Evolutionary conservation across 2,113 vertebrate genomes (phyloP), one percentile per base, ranked within the genome.

Genomic region (Steatornis caripensis): DNA sequence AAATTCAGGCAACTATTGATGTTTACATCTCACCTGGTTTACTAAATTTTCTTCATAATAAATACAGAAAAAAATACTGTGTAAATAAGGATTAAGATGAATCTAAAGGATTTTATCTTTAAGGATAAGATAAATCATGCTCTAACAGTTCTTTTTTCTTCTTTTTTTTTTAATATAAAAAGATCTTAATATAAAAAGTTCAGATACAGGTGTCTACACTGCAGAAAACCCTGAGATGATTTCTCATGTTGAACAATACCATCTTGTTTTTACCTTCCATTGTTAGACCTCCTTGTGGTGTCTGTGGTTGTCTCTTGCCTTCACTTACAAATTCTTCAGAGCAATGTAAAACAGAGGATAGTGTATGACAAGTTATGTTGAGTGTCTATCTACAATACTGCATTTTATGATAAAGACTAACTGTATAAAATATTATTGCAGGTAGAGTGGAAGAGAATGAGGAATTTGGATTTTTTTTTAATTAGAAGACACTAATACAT

Each of bases 1-100:
- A n/a, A n/a, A n/a, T n/a, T n/a, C n/a, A n/a, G n/a, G n/a, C n/a
- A n/a, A n/a, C n/a, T n/a, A n/a, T 41, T 57, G 27, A 36, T 60
- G 12, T 45, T 84, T 86, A 68, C 7, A 32, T 41, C 22, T 58
- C 17, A 62, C 29, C 17, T 64, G n/a, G 8, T 64, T 75, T 4
- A 8, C 5, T 23, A 75, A n/a, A n/a, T 49, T 30, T 91, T 80
- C 34, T 54, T 53, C 77, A 45, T 34, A 62, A 53, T 5, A 24
- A 79, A 41, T 7, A 8, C 39, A 66, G 24, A 46, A 37, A 71
- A 81, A 69, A 3, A 1, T 32, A 30, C 18, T 0, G 0, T 26
- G 30, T 11, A n/a, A n/a, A n/a, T n/a, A n/a, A n/a, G n/a, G n/a
- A n/a, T n/a, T n/a, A n/a, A n/a, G n/a, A n/a, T n/a, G n/a, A n/a